Evolutionary conservation across 2,888 invertebrate species (phyloP).

Genomic region (Homarus gammarus): DNA sequence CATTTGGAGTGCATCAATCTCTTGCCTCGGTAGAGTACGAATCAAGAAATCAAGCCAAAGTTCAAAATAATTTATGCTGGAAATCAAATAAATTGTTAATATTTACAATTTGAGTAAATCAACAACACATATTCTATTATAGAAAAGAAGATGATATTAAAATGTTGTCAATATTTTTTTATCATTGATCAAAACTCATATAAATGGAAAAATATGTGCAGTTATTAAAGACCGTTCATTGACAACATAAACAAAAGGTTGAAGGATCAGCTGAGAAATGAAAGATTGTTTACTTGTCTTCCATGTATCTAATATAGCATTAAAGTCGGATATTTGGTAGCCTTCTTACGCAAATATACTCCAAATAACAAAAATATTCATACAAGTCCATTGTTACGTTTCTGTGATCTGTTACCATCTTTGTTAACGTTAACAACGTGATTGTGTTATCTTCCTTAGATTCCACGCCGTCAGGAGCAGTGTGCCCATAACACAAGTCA

Average conservation of each 20-base stretch:
- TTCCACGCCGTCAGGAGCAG: not conserved
- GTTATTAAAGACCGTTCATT: conserved; percentile 45
- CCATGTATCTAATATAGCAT: not conserved
- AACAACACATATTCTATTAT: not conserved
- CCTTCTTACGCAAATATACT: not conserved
- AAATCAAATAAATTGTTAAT: not conserved
- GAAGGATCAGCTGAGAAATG: conserved; percentile 60
- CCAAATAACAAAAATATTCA: not conserved
- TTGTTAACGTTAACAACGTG: not conserved
- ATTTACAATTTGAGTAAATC: not conserved
- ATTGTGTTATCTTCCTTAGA: not conserved
- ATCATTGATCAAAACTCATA: not conserved
- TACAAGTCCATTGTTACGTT: not conserved
- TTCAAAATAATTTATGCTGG: conserved; percentile 44
- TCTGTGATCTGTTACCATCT: not conserved
- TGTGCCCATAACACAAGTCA: not conserved
- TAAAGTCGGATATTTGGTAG: not conserved
- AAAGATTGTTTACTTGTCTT: conserved; percentile 14
- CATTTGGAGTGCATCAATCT: conserved; percentile 45
- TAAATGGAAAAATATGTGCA: not conserved
- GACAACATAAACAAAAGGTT: conserved; percentile 68
- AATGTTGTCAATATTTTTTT: not conserved
- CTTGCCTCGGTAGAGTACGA: conserved; percentile 1
- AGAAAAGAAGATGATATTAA: not conserved
- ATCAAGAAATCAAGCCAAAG: conserved; percentile 35